Percentiles rank a stretch among this genome's conserved stretches.
Conservation (phyloP, 1,140 invertebrate species). For the Chionoecetes opilio region DNA sequence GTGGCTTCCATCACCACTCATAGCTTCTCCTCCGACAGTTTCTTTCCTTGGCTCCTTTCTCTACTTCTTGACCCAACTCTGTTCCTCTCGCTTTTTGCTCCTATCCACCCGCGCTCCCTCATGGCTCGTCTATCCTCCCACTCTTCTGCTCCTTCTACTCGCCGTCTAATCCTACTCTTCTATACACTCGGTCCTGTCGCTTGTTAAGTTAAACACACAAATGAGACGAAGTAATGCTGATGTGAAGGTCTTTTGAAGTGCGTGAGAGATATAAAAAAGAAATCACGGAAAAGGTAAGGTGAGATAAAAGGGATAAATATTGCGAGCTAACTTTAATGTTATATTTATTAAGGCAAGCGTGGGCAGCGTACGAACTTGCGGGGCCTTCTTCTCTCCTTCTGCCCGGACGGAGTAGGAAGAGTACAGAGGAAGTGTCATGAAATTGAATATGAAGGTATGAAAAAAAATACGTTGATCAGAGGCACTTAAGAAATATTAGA, state of each 20-base stretch:
- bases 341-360: background rate
- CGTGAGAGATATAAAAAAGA: background rate
- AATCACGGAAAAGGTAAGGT: background rate
- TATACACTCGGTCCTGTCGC: background rate
- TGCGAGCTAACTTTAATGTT: background rate
- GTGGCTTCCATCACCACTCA: background rate
- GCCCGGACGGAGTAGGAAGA: background rate
- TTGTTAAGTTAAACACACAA: background rate
- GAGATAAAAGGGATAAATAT: background rate
- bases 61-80: background rate
- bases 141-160: background rate
- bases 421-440: background rate
- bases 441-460: background rate
- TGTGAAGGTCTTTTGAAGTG: background rate
- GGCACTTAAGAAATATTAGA: background rate
- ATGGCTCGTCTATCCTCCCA: background rate
- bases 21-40: background rate
- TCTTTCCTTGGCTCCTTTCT: background rate
- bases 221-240: background rate
- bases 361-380: background rate
- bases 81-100: background rate
- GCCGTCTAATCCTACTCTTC: background rate
- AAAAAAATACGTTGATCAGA: background rate
- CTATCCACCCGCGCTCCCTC: background rate
- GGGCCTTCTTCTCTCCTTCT: background rate